Evolutionary conservation across 1,140 invertebrate genomes (phyloP), one percentile per base, ranked within the genome.

Genomic region (Adoxophyes honmai): DNA sequence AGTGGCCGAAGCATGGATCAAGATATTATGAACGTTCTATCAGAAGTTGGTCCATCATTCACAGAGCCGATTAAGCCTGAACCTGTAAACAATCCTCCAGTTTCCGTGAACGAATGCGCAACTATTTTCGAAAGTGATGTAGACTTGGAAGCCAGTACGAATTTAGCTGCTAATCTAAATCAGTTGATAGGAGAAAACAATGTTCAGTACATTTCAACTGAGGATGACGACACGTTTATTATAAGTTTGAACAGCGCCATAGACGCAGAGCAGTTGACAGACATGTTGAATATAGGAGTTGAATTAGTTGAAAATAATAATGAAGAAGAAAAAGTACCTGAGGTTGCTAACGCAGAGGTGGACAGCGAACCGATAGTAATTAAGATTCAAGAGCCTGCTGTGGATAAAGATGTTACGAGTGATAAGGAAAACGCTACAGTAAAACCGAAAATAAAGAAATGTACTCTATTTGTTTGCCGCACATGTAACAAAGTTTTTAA

Each of bases 51-150:
- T 6, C 21, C 8, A 1, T 52, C 36, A 52, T 63, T 56, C 62
- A 18, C 58, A 10, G 66, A 75, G 8, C 68, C 68, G 63, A 35
- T 37, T 8, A 62, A 62, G 55, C 67, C 62, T 39, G 34, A 52
- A 34, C 13, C 39, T 4, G 15, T 53, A 37, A 53, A 60, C 37
- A 69, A 65, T 18, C 57, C 68, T 1, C 13, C 70, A 8, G 63
- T 78, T 0, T 63, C 78, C 1, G 81, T 85, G 0, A 75, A 81
- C 21, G 84, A 87, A 56, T 87, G 86, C 57, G 71, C 81, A 4
- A 88, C 82, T 7, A 87, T 88, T 66, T 88, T 88, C 38, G 86
- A 88, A 63, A 88, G 75, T 55, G 86, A 88, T 48, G 84, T 88
- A 0, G 86, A 88, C 67, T 76, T 88, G 33, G 86, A 88, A 63